phyloP scores from a whole-genome alignment of 2,888 invertebrate genomes.

The Tenodera sinensis region DNA sequence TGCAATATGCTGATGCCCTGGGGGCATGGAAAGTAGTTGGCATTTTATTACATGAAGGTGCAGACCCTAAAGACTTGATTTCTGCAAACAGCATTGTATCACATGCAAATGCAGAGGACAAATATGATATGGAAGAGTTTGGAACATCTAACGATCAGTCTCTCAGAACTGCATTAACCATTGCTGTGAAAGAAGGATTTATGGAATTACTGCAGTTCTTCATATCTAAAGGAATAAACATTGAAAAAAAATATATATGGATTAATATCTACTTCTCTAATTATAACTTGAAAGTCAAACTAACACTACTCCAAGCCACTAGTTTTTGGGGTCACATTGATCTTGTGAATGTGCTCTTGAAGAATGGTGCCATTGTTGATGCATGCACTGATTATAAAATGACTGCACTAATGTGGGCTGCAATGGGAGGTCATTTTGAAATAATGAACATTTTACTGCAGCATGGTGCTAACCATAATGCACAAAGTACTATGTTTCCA shows the following conservation, averaged over 20 bases:
- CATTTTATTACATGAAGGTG: not conserved
- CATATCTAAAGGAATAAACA: not conserved
- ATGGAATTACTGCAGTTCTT: not conserved
- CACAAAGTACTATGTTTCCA: not conserved
- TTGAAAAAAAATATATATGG: not conserved
- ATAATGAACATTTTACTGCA: not conserved
- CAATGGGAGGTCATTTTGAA: not conserved
- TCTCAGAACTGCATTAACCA: not conserved
- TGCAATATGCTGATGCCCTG: not conserved
- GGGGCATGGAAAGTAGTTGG: not conserved
- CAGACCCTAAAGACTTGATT: not conserved
- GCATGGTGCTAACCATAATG: not conserved
- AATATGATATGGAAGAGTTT: not conserved
- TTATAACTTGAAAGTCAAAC: not conserved
- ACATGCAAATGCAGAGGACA: not conserved
- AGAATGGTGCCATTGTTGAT: not conserved
- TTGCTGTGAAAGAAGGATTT: too few relatives aligned
- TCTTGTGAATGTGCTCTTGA: not conserved
- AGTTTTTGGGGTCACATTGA: not conserved
- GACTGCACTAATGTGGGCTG: not conserved
- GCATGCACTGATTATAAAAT: not conserved
- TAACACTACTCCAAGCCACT: not conserved
- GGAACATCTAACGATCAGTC: too few relatives aligned
- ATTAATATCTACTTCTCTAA: not conserved
- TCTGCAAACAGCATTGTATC: not conserved